A percentile compares a stretch with the other conserved stretches of the same genome.
These are phyloP conservation scores for Paradoxurus hermaphroditus DNA, from an alignment of 2,113 vertebrate species.

Conservation along the genomic window DNA sequence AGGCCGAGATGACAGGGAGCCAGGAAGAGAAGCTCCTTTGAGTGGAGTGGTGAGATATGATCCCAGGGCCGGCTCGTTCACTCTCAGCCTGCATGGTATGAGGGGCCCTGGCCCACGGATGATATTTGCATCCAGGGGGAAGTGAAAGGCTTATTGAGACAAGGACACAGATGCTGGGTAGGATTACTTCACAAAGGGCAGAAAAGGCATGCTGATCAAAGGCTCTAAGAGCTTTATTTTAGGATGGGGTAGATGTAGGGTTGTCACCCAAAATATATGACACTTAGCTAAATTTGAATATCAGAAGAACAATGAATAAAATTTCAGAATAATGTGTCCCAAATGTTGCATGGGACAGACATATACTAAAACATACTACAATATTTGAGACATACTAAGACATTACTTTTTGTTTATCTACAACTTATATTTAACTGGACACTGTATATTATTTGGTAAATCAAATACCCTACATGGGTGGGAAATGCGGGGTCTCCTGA, in stretches of 20 bases:
- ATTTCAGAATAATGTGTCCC: neutral
- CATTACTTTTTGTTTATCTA: neutral
- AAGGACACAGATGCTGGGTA: neutral
- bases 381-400: neutral
- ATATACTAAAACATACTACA: neutral
- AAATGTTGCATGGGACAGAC: neutral
- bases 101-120: neutral
- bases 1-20: neutral
- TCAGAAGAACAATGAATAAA: neutral
- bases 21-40: neutral
- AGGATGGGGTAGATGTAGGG: neutral
- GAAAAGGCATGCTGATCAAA: neutral
- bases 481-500: neutral
- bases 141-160: neutral
- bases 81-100: neutral
- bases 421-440: neutral
- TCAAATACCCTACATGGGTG: neutral
- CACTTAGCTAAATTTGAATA: neutral
- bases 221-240: neutral
- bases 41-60: neutral
- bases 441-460: neutral
- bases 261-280: neutral
- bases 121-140: neutral
- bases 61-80: neutral
- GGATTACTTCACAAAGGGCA: neutral